These are phyloP conservation scores for Pararge aegeria DNA, from an alignment of 1,140 invertebrate genomes.

Conservation along the genomic window DNA sequence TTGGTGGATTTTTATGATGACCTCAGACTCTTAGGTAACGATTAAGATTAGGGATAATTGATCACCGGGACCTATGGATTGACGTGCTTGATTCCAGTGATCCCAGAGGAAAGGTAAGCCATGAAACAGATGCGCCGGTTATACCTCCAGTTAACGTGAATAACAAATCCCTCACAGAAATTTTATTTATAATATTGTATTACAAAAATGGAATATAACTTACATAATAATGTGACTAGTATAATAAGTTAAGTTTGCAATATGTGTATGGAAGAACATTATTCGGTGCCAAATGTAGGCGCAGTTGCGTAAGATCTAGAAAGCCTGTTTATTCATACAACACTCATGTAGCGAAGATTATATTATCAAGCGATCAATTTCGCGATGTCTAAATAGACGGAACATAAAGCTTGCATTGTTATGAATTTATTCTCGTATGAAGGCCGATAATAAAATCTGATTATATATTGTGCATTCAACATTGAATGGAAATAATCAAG, in stretches of 20 bases:
- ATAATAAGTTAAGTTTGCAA: neutral
- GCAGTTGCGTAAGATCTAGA: conserved; percentile 29
- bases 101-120: no score
- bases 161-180: no score
- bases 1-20: no score
- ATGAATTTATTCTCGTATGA: neutral
- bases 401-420: conserved; percentile 7
- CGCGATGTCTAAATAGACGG: conserved; percentile 10
- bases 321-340: conserved; percentile 19
- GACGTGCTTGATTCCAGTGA: no score
- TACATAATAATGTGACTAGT: neutral
- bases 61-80: no score
- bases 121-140: no score
- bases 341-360: conserved; percentile 25
- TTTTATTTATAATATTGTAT: no score
- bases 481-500: conserved; percentile 11
- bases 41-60: no score
- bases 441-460: conserved; percentile 8
- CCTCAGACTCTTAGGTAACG: no score
- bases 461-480: conserved; percentile 11
- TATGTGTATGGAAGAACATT: conserved; percentile 2
- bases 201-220: no score
- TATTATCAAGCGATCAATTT: conserved; percentile 21
- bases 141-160: no score
- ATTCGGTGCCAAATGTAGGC: conserved; percentile 25